Base-by-base conservation (phyloP, 2,888 invertebrate genomes). In the Drosophila austrosaltans region DNA sequence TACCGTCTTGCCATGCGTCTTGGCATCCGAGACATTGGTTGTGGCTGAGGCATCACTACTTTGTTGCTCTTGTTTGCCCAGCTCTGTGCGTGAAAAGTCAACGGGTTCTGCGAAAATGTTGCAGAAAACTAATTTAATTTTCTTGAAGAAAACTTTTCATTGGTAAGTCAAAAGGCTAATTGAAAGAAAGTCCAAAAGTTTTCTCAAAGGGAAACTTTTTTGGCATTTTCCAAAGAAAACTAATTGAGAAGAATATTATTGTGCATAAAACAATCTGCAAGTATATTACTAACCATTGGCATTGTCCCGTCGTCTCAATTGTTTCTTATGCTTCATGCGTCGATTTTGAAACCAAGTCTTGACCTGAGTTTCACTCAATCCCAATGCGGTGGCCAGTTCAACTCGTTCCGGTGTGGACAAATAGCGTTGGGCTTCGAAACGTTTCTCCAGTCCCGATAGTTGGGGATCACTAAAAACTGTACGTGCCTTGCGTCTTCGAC, bases 321-420 rank as follows among this genome's bases (percentile, higher is more conserved):
- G 97, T 89, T 98, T 98, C 94, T 98, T 98, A 92, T 98, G 97
- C 91, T 98, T 98, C 99, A 99, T 99, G 82, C 99, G 94, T 30
- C 98, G 93, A 93, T 99, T 99, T 93, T 99, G 98, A 93, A 99
- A 98, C 98, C 98, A 98, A 72, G 98, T 99, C 93, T 98, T 98
- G 76, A 98, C 97, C 94, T 98, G 96, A 0, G 99, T 99, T 93
- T 99, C 99, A 12, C 98, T 98, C 20, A 99, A 94, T 91, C 96
- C 98, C 59, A 99, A 94, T 0, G 98, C 97, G 0, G 96, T 96
- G 0, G 99, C 99, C 67, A 99, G 93, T 92, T 99, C 99, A 10
- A 99, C 98, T 5, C 99, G 94, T 92, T 99, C 99, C 0, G 99
- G 99, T 0, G 99, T 99, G 20, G 98, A 98, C 1, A 99, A 94